Evolutionary conservation across 2,888 invertebrate genomes (phyloP).

Genomic region (Zelleria hepariella): DNA sequence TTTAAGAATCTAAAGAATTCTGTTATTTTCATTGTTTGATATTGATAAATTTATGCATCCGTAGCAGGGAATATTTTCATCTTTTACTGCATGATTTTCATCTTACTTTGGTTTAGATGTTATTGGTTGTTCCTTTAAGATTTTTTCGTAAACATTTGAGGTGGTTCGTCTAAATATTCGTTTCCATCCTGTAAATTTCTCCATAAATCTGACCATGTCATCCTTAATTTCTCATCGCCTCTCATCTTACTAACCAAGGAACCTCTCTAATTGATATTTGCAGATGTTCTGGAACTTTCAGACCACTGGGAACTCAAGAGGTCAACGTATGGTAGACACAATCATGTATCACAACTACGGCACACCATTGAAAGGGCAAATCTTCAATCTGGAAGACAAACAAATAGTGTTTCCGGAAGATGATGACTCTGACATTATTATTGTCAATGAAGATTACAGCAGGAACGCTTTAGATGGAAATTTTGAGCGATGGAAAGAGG

Average conservation of each 20-base stretch:
- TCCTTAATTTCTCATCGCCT: neutral
- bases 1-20: neutral
- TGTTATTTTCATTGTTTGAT: neutral
- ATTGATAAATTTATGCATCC: neutral
- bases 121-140: neutral
- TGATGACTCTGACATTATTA: constrained; percentile 59
- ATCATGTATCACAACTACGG: constrained; percentile 57
- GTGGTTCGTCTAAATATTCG: neutral
- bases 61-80: neutral
- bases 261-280: constrained; percentile 62
- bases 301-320: constrained; percentile 78
- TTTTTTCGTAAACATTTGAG: too few relatives aligned
- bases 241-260: constrained; percentile 10
- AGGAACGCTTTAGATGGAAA: constrained; percentile 35
- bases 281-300: constrained; percentile 89
- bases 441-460: constrained; percentile 55
- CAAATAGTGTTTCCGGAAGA: constrained; percentile 56
- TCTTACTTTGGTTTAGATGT: neutral
- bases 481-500: constrained; percentile 27
- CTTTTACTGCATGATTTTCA: neutral
- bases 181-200: neutral
- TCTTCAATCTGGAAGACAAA: constrained; percentile 52
- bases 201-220: neutral
- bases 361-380: constrained; percentile 34
- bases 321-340: constrained; percentile 75